Percentiles rank a stretch among this genome's conserved stretches.
Conservation (phyloP, 1,140 invertebrate genomes). For the Drosophila funebris region DNA sequence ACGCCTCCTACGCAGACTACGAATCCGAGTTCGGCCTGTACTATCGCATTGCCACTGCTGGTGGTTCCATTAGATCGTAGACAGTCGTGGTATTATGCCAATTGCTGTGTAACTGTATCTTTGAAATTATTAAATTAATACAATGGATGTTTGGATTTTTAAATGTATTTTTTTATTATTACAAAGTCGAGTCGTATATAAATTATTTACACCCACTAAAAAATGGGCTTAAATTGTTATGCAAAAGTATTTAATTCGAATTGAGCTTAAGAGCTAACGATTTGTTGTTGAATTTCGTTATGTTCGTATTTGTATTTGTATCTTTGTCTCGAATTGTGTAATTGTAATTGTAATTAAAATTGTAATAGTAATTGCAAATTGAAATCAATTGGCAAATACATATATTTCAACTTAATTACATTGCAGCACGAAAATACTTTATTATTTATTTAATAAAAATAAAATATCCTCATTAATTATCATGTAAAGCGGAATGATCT, state of each 20-base stretch:
- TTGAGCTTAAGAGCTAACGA: slow-evolving; percentile 60
- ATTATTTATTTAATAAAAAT: slow-evolving; percentile 77
- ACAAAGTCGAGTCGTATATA: slow-evolving; percentile 64
- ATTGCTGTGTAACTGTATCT: not conserved
- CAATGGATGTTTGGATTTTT: slow-evolving; percentile 38
- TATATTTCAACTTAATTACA: slow-evolving; percentile 30
- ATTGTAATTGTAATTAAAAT: slow-evolving; percentile 36
- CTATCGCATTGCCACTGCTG: slow-evolving; percentile 67
- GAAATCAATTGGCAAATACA: slow-evolving; percentile 20
- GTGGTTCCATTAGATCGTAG: slow-evolving; percentile 32
- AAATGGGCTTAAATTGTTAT: slow-evolving; percentile 56
- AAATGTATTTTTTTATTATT: slow-evolving; percentile 60
- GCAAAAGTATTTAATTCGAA: no score
- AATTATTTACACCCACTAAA: slow-evolving; percentile 56
- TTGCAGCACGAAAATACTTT: slow-evolving; percentile 66
- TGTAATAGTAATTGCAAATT: no score
- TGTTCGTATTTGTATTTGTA: slow-evolving; percentile 29
- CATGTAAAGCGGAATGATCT: slow-evolving; percentile 37
- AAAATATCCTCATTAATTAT: slow-evolving; percentile 55
- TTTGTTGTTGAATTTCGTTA: slow-evolving; percentile 30
- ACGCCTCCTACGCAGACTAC: slow-evolving; percentile 65
- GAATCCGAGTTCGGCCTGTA: slow-evolving; percentile 73
- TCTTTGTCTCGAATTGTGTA: slow-evolving; percentile 11
- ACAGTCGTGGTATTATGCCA: not conserved
- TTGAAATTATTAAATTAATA: slow-evolving; percentile 2